Conservation (phyloP, 2,113 vertebrate species). For the Oxyura jamaicensis region DNA sequence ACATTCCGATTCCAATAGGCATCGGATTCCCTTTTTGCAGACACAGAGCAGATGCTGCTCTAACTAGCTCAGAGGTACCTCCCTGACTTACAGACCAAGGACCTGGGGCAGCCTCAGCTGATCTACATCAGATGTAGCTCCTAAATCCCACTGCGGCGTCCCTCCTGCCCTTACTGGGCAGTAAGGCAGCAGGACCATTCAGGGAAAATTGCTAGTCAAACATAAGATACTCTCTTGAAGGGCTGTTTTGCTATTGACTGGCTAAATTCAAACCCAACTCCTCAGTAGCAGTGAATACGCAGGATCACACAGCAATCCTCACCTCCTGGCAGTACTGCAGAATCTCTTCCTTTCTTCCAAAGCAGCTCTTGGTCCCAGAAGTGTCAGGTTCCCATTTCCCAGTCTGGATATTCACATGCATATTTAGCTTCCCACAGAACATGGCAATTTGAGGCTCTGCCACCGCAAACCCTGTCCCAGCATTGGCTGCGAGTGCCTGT, state of each 20-base stretch:
- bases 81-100: background rate
- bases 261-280: background rate
- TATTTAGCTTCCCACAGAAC: conserved; percentile 97
- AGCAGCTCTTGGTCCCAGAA: conserved; percentile 88
- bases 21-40: background rate
- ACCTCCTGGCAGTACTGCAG: conserved; percentile 98
- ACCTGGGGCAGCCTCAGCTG: background rate
- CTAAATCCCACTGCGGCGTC: background rate
- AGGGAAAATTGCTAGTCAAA: background rate
- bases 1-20: background rate
- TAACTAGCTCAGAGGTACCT: background rate
- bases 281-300: background rate
- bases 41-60: background rate
- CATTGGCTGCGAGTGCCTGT: conserved; percentile 93
- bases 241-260: background rate
- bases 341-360: conserved; percentile 89
- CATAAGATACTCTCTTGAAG: background rate
- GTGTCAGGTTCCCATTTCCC: conserved; percentile 97
- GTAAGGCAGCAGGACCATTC: background rate
- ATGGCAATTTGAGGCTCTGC: conserved; percentile 96
- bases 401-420: conserved; percentile 97
- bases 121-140: background rate
- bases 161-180: background rate
- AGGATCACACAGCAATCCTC: conserved; percentile 47
- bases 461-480: conserved; percentile 91